Evolutionary conservation across 92 coral and sea anemone species (phyloP), one percentile per base, ranked within the genome.

Genomic region (Virgularia gustaviana): DNA sequence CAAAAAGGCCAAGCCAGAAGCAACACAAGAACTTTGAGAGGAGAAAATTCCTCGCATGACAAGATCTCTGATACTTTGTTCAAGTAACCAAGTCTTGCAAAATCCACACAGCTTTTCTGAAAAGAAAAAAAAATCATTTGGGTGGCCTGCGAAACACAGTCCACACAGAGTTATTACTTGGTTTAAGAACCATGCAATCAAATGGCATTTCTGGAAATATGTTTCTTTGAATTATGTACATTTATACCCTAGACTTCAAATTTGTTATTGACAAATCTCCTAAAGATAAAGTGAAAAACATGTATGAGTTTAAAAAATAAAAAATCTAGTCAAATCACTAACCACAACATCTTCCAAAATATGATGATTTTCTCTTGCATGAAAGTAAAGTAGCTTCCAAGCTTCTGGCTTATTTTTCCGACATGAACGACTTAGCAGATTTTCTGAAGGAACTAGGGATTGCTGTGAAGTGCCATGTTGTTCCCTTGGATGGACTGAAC

Each of bases 1-100:
- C 96, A 89, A 61, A 82, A 85, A 2, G 94, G 99, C 99, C 99
- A 94, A 0, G 96, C 96, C 76, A 94, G 76, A 5, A 94, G 87
- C 32, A 94, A 79, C 8, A 94, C 94, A 19, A 94, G 82, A 20
- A 87, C 96, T 55, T 94, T 94, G 27, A 94, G 79, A 29, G 83
- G 67, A 39, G 78, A 57, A 70, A 94, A 84, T 61, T 94, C 99
- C 49, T 58, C 79, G 31, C 90, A 88, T 13, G 88, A 81, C 63
- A 94, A 80, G 16, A 94, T 88, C 75, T 79, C 87, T 1, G 79
- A 87, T 24, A 94, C 84, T 29, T 68, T 74, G 20, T 30, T 74
- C 52, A 87, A 85, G 64, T 89, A 88, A 19, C 95, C 90, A 56
- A 84, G 88, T 27, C 82, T 88, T 25, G 85, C 89, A 76, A 94